Evolutionary conservation across 1,140 invertebrate species (phyloP).

Genomic region (Eciton burchellii): DNA sequence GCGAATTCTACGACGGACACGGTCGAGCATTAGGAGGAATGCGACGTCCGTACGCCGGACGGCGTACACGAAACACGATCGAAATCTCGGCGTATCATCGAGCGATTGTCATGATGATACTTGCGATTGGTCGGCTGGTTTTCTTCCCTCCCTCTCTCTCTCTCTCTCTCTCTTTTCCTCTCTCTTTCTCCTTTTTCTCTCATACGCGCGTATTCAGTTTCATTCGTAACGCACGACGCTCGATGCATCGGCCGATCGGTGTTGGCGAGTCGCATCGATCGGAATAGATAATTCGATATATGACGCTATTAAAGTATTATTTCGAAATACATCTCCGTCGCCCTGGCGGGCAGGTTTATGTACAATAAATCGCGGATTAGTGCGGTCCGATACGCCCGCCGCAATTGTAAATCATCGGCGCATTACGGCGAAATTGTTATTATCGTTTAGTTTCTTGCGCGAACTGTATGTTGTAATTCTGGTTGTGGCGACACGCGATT

Average conservation of each 20-base stretch:
- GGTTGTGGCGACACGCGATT: not conserved
- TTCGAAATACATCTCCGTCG: not conserved
- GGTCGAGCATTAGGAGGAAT: constrained; percentile 31
- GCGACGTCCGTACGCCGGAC: constrained; percentile 22
- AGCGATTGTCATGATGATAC: constrained; percentile 25
- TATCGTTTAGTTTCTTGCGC: not conserved
- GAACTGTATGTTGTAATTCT: too few relatives aligned
- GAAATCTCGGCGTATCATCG: constrained; percentile 48
- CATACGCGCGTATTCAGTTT: constrained; percentile 7
- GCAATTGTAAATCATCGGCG: not conserved
- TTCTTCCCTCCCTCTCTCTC: constrained; percentile 17
- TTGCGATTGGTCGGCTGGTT: not conserved
- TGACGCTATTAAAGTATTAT: not conserved
- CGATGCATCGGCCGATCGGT: not conserved
- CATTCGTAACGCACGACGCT: not conserved
- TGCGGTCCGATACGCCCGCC: too few relatives aligned
- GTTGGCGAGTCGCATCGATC: not conserved
- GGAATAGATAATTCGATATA: not conserved
- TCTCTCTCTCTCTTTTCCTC: too few relatives aligned
- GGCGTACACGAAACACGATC: constrained; percentile 18
- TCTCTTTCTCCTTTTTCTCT: constrained; percentile 15
- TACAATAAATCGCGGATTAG: not conserved
- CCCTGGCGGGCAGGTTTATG: too few relatives aligned
- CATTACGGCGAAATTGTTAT: not conserved
- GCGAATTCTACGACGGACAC: constrained; percentile 31